Percentiles rank a stretch among this genome's conserved stretches.
phyloP scores from a whole-genome alignment of 2,113 vertebrate species.

The Etia nguti region DNA sequence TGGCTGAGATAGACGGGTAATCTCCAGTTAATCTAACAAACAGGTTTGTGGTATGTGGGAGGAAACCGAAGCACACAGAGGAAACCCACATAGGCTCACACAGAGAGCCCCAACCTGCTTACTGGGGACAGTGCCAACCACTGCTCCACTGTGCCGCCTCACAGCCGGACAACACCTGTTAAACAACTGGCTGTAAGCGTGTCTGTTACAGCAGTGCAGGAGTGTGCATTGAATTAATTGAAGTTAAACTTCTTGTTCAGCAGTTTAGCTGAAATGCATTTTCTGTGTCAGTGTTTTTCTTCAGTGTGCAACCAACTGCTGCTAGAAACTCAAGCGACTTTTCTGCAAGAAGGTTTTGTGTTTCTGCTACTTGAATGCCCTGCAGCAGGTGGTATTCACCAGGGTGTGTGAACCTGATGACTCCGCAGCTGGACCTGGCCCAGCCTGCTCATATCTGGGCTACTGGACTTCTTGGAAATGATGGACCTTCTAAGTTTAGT shows the following conservation, averaged over 20 bases:
- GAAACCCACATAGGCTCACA: neutral
- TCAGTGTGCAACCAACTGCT: neutral
- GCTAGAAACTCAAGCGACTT: neutral
- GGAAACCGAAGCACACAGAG: neutral
- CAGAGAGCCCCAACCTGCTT: neutral
- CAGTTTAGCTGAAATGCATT: neutral
- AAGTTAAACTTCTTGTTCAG: neutral
- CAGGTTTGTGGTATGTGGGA: neutral
- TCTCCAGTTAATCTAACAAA: neutral
- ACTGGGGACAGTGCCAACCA: neutral
- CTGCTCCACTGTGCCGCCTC: neutral
- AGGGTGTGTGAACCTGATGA: slow-evolving; percentile 35
- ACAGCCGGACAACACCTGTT: neutral
- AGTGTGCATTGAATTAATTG: neutral
- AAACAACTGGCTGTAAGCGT: neutral
- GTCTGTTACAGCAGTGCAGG: neutral
- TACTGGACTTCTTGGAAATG: slow-evolving; percentile 54
- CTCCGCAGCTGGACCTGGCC: slow-evolving; percentile 27
- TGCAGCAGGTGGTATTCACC: slow-evolving; percentile 44
- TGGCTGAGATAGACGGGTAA: neutral
- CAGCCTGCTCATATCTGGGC: slow-evolving; percentile 37
- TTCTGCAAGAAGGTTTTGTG: neutral
- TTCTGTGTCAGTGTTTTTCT: neutral
- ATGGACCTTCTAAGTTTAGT: slow-evolving; percentile 62
- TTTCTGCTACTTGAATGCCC: neutral